phyloP scores from a whole-genome alignment of 2,797 vertebrate genomes.

The Enoplosus armatus region DNA sequence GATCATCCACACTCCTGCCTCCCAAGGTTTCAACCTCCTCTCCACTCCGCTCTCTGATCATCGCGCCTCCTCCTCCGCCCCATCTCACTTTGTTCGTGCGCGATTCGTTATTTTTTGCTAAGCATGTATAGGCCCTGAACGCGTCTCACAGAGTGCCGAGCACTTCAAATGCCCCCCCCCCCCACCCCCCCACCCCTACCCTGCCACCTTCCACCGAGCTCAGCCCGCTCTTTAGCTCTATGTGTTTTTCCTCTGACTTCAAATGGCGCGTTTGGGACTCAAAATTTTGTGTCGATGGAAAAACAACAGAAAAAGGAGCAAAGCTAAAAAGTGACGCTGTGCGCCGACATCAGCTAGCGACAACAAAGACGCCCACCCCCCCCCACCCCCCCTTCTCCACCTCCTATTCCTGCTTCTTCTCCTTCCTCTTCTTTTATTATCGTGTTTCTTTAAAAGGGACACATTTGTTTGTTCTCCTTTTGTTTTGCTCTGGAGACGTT shows the following conservation, averaged over 20 bases:
- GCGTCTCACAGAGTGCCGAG: slow-evolving; percentile 43
- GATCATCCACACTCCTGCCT: slow-evolving; percentile 16
- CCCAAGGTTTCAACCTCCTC: slow-evolving; percentile 6
- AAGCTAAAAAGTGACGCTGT: slow-evolving; percentile 56
- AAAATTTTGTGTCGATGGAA: slow-evolving; percentile 59
- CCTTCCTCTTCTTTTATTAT: slow-evolving; percentile 61
- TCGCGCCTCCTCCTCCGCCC: background rate
- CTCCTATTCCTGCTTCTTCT: slow-evolving; percentile 32
- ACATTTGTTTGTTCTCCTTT: slow-evolving; percentile 79
- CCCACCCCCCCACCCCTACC: background rate
- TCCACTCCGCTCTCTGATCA: slow-evolving; percentile 54
- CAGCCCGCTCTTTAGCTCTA: slow-evolving; percentile 39
- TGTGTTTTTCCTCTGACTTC: slow-evolving; percentile 69
- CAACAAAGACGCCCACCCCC: slow-evolving; percentile 46
- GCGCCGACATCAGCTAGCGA: slow-evolving; percentile 47
- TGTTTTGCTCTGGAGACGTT: slow-evolving; percentile 78
- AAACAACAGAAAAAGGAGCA: slow-evolving; percentile 30
- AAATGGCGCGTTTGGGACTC: slow-evolving; percentile 68
- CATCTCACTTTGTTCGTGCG: slow-evolving; percentile 42
- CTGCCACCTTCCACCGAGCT: slow-evolving; percentile 40
- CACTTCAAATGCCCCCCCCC: slow-evolving; percentile 45
- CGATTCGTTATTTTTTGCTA: slow-evolving; percentile 65
- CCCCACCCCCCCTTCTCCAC: background rate
- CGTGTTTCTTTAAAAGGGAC: slow-evolving; percentile 72
- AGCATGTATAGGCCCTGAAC: slow-evolving; percentile 53